Base-by-base conservation (phyloP, 2,797 vertebrate species). In the Sus cebifrons region DNA sequence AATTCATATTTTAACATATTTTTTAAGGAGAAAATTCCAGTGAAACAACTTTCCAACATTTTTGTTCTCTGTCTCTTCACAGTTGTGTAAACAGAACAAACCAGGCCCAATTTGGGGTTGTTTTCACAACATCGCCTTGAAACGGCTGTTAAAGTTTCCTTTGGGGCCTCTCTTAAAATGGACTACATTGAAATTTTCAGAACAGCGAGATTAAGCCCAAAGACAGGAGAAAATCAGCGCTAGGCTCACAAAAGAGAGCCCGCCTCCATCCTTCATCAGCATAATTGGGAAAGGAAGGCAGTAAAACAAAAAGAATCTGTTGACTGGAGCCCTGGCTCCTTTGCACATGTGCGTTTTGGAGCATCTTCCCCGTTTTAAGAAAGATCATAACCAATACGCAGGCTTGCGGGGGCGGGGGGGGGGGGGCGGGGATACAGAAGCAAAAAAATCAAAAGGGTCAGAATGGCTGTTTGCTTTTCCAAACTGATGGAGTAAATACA, bases 381-480 rank as follows among this genome's bases (percentile, higher is more conserved):
- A 54, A 16, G 73, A 65, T 54, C 64, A 1, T 27, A 10, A 49
- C 9, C 18, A 32, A 73, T 0, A 1, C 17, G 56, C 27, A 13
- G 70, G 67, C 81, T 25, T 15, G 36, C 64, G 54, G 21, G 1
- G 15, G 21, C 23, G n/a, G 68, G 44, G 21, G 1, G 15, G 21
- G 27, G 65, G n/a, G 68, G 44, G 21, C 0, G 15, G 21, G 27
- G 65, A 32, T 3, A 9, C 32, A 32, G 62, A 36, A 71, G 90
- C 71, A n/a, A 40, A 18, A 73, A 77, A 44, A 58, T 64, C 0
- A 0, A 32, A 92, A 75, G 84, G 54, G 44, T 83, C 78, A 14
- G 32, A 70, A 21, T 5, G 0, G 36, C 78, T 79, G 97, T 93
- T 94, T 83, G 79, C 75, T 94, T 96, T 86, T 49, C 86, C 92